These are phyloP conservation scores for Cygnus buccinator DNA, from an alignment of 2,113 vertebrate genomes.

Conservation along the genomic window DNA sequence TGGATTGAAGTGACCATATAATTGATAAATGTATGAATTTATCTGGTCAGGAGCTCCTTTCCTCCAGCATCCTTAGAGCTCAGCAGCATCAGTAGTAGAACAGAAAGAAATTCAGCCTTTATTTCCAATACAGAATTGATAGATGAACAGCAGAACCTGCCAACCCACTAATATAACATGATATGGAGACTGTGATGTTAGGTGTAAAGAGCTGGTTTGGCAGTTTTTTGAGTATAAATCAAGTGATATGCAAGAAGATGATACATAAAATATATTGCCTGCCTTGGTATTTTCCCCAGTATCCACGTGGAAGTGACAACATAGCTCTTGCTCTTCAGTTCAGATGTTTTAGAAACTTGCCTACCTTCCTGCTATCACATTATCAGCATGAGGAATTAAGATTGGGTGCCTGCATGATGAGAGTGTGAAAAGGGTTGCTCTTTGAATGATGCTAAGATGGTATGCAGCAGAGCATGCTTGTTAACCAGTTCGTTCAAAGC, in stretches of 20 bases:
- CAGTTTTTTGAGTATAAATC: not conserved
- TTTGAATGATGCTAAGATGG: not conserved
- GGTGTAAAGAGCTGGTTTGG: not conserved
- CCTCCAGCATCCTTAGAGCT: not conserved
- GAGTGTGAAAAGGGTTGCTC: not conserved
- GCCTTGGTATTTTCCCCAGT: not conserved
- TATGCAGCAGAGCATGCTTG: not conserved
- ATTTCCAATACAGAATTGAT: not conserved
- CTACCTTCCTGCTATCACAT: not conserved
- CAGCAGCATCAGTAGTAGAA: not conserved
- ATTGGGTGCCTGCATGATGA: not conserved
- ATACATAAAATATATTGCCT: not conserved
- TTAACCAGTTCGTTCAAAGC: not conserved
- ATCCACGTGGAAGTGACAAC: not conserved
- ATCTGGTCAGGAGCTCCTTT: not conserved
- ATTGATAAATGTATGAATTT: not conserved
- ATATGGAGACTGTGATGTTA: not conserved
- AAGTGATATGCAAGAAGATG: not conserved
- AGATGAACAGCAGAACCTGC: not conserved
- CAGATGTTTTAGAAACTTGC: not conserved
- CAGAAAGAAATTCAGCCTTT: not conserved
- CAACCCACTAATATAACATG: not conserved
- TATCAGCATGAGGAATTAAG: not conserved
- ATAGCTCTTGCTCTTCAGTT: not conserved
- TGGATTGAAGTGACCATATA: rapidly evolving